Evolutionary conservation across 2,113 vertebrate genomes (phyloP).

Genomic region (Illadopsis cleaveri): DNA sequence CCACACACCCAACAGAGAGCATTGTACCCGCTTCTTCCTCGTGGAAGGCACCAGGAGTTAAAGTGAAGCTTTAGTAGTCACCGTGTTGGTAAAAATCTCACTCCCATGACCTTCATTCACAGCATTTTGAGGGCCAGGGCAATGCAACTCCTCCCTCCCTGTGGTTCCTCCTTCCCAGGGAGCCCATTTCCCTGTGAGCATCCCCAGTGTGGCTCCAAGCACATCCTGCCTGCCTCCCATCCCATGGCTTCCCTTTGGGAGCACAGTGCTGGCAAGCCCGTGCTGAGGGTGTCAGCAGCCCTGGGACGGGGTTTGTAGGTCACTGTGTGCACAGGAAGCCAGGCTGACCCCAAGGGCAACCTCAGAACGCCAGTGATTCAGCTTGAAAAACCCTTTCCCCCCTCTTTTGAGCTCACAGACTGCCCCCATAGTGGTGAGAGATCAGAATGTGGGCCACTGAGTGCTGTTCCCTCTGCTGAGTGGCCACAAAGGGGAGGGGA

Average conservation of each 20-base stretch:
- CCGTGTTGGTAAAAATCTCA: neutral
- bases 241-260: neutral
- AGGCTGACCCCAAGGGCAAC: neutral
- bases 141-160: neutral
- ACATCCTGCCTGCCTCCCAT: neutral
- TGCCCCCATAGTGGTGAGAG: rapidly evolving
- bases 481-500: neutral
- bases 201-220: neutral
- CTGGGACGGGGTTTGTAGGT: neutral
- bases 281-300: rapidly evolving
- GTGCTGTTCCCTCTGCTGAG: neutral
- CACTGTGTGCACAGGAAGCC: neutral
- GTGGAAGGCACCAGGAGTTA: neutral
- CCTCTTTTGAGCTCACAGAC: neutral
- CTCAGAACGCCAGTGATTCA: neutral
- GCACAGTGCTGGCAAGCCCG: neutral
- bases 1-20: constrained; percentile 39
- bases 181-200: rapidly evolving
- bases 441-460: neutral
- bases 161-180: neutral
- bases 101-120: neutral
- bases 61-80: neutral
- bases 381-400: neutral
- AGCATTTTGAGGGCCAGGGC: neutral
- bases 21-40: neutral